phyloP scores from a whole-genome alignment of 30 jellyfish, hydroid and myxozoan species.

The Aurelia aurita region DNA sequence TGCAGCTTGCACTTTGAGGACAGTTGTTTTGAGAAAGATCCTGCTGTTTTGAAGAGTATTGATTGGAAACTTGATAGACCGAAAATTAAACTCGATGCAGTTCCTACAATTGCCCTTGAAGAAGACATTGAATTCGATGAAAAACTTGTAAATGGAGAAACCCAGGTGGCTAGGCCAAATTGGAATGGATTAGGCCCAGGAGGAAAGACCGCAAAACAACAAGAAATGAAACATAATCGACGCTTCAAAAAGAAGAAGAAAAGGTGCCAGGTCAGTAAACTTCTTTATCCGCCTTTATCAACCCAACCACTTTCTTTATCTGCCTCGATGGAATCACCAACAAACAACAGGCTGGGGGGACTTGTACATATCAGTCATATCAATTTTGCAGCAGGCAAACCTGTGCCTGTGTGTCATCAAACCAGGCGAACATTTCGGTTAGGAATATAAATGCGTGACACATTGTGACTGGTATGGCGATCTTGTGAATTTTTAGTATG shows the following conservation, averaged over 20 bases:
- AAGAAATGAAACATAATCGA: constrained; percentile 20
- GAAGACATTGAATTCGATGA: background rate
- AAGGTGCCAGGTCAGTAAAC: constrained; percentile 38
- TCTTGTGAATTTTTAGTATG: no score
- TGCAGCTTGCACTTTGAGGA: constrained; percentile 76
- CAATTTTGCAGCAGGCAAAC: no score
- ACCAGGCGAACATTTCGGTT: no score
- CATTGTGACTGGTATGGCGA: no score
- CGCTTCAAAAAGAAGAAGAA: constrained; percentile 22
- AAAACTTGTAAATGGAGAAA: constrained; percentile 13
- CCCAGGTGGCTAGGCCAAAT: constrained; percentile 10
- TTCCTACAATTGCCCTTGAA: constrained; percentile 49
- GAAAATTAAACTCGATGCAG: constrained; percentile 59
- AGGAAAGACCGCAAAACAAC: background rate
- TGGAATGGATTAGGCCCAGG: background rate
- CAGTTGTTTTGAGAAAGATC: constrained; percentile 68
- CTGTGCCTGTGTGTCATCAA: no score
- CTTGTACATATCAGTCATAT: no score
- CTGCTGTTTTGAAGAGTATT: constrained; percentile 71
- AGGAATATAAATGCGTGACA: no score
- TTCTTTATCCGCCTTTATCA: background rate
- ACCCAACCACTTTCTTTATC: no score
- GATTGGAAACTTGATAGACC: constrained; percentile 77
- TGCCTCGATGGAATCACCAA: no score
- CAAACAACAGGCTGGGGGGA: no score